These are phyloP conservation scores for Hucho hucho DNA, from an alignment of 2,113 vertebrate genomes.

Conservation along the genomic window DNA sequence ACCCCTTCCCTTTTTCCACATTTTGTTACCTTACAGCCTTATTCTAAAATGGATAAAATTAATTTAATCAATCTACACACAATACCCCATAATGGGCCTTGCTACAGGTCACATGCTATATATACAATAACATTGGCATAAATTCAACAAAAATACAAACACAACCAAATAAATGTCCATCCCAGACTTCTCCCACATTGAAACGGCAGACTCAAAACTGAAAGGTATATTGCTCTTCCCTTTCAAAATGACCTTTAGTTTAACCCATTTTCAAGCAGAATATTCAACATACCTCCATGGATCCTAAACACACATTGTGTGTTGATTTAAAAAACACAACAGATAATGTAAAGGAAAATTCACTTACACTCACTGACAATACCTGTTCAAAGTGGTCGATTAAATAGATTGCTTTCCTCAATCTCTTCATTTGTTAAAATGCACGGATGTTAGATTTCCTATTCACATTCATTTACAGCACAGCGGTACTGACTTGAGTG, in stretches of 20 bases:
- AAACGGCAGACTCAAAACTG: not conserved
- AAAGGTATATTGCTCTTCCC: not conserved
- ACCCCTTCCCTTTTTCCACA: too few relatives aligned
- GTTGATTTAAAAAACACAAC: not conserved
- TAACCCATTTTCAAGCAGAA: too few relatives aligned
- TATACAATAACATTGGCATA: too few relatives aligned
- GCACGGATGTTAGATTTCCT: not conserved
- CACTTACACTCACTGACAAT: not conserved
- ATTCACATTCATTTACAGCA: conserved; percentile 16
- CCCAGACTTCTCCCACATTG: not conserved
- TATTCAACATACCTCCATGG: not conserved
- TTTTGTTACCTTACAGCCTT: too few relatives aligned
- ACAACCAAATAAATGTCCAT: too few relatives aligned
- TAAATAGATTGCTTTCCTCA: not conserved
- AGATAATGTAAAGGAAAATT: not conserved
- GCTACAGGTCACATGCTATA: too few relatives aligned
- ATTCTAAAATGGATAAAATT: too few relatives aligned
- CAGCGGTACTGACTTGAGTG: conserved; percentile 36
- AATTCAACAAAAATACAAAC: too few relatives aligned
- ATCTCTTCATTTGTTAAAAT: conserved; percentile 1
- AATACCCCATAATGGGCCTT: too few relatives aligned
- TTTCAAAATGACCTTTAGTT: too few relatives aligned
- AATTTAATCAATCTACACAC: too few relatives aligned
- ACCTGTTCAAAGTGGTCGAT: not conserved
- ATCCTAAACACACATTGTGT: not conserved